These are phyloP conservation scores for Paramuricea clavata DNA, from an alignment of 92 coral and sea anemone species.

Conservation along the genomic window DNA sequence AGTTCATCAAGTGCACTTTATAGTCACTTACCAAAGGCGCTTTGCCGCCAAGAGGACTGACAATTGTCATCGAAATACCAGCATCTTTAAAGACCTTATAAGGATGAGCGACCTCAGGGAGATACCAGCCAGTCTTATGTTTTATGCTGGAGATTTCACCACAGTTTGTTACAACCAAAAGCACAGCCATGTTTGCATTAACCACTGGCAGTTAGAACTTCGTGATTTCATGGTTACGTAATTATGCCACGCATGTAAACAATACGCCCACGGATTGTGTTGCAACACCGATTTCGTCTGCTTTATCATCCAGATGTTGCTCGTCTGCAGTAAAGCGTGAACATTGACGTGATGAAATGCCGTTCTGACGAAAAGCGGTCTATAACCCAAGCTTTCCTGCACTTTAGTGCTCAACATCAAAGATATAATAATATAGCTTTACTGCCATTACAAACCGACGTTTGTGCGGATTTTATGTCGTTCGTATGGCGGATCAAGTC, in stretches of 20 bases:
- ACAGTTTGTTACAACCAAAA: conserved; percentile 85
- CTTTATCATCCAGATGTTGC: no score
- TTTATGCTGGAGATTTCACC: conserved; percentile 84
- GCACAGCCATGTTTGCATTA: conserved; percentile 48
- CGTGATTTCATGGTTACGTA: background rate
- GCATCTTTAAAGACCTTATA: conserved; percentile 86
- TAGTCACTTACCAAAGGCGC: conserved; percentile 97
- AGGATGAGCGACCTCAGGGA: conserved; percentile 95
- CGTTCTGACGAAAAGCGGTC: no score
- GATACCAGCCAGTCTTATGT: conserved; percentile 92
- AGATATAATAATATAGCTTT: no score
- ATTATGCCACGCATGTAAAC: background rate
- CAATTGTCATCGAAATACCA: conserved; percentile 75
- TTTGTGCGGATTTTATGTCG: no score
- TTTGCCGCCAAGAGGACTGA: conserved; percentile 90
- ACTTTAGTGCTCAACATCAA: no score
- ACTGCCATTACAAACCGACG: no score
- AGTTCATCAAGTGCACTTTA: background rate
- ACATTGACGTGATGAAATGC: no score
- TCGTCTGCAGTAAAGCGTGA: no score
- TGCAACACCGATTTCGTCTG: background rate
- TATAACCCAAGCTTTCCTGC: no score
- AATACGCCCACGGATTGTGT: conserved; percentile 16
- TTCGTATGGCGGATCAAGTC: no score
- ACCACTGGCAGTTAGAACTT: background rate